These are phyloP conservation scores for Diploptera punctata DNA, from an alignment of 2,888 invertebrate species.

Conservation along the genomic window DNA sequence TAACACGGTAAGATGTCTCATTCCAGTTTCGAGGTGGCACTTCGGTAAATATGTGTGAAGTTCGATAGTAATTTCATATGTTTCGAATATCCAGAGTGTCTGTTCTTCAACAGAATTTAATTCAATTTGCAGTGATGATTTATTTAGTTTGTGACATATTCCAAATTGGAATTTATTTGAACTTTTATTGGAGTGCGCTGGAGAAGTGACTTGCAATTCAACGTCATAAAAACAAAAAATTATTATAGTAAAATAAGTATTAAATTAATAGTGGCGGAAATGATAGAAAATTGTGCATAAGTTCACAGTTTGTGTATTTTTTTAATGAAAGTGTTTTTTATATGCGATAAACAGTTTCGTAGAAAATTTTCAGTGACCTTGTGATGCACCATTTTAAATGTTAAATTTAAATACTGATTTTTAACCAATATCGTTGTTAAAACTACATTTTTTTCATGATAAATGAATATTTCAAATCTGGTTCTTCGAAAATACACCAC, in stretches of 20 bases:
- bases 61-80: background rate
- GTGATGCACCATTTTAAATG: background rate
- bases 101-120: too few species aligned
- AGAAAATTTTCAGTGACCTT: conserved; percentile 6
- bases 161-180: background rate
- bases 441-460: too few species aligned
- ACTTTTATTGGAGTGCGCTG: background rate
- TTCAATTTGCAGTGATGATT: too few species aligned
- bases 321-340: too few species aligned
- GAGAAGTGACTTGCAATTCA: conserved; percentile 18
- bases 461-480: too few species aligned
- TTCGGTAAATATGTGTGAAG: too few species aligned
- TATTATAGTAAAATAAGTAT: conserved; percentile 1
- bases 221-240: background rate
- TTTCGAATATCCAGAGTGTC: too few species aligned
- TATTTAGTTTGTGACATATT: background rate
- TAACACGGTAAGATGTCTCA: conserved; percentile 4
- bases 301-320: background rate
- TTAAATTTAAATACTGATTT: too few species aligned
- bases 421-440: too few species aligned
- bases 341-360: too few species aligned
- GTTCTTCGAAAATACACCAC: too few species aligned
- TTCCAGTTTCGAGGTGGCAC: conserved; percentile 20
- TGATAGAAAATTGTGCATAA: background rate
- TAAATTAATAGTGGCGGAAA: background rate